phyloP scores from a whole-genome alignment of 92 coral and sea anemone species.

The Meandrina meandrites region DNA sequence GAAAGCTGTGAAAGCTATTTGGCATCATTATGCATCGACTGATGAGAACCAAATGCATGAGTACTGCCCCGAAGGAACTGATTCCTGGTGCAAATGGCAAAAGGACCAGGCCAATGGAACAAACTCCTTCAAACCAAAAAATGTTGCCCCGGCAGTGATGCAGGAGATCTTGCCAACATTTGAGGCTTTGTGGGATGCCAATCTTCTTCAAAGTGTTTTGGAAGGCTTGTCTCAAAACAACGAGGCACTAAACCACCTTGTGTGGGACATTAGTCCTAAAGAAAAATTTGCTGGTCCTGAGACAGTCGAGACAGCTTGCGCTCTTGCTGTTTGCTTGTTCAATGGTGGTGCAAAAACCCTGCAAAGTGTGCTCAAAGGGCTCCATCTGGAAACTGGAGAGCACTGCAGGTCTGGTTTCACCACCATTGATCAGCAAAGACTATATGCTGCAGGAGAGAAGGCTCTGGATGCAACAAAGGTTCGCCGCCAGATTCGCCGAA shows the following conservation, averaged over 20 bases:
- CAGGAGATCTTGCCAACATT: constrained; percentile 40
- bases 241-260: constrained; percentile 58
- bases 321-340: not conserved
- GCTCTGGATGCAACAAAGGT: constrained; percentile 36
- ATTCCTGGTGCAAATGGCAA: constrained; percentile 2
- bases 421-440: constrained; percentile 44
- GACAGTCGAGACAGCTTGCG: constrained; percentile 22
- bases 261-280: constrained; percentile 55
- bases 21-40: too few relatives aligned
- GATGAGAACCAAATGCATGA: not conserved
- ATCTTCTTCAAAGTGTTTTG: constrained; percentile 37
- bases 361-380: not conserved
- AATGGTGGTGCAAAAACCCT: not conserved
- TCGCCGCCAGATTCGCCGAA: constrained; percentile 41
- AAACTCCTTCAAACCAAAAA: constrained; percentile 30
- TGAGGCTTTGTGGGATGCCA: constrained; percentile 34
- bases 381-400: constrained; percentile 30
- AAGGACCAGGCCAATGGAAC: constrained; percentile 50
- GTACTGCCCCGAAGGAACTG: not conserved
- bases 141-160: constrained; percentile 39
- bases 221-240: constrained; percentile 56
- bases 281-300: constrained; percentile 47
- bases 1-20: constrained; percentile 50
- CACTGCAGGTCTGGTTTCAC: constrained; percentile 44
- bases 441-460: constrained; percentile 49